Conservation (phyloP, 2,888 invertebrate species). For the Nezara viridula region DNA sequence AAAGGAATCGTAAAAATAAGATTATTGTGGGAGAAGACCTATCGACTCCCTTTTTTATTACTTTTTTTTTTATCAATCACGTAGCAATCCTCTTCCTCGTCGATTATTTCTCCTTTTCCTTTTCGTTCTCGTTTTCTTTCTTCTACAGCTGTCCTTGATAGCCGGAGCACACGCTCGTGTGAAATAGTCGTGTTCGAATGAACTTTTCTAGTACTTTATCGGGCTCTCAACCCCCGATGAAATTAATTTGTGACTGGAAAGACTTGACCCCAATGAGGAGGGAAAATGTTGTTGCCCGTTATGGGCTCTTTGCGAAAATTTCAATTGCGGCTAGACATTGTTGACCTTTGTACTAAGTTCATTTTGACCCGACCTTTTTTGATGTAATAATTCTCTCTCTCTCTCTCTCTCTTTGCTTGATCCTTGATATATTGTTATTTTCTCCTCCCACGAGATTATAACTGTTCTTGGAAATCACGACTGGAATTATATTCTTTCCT, state of each 20-base stretch:
- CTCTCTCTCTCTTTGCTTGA: not conserved
- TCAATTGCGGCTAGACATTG: not conserved
- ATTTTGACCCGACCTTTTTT: not conserved
- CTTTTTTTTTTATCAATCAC: not conserved
- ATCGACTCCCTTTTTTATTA: not conserved
- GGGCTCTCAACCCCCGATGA: not conserved
- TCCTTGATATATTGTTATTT: constrained; percentile 39
- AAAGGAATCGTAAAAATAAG: not conserved
- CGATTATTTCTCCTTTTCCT: constrained; percentile 9
- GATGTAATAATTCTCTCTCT: not conserved
- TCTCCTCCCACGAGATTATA: constrained; percentile 1
- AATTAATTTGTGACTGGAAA: constrained; percentile 29
- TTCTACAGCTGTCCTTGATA: not conserved
- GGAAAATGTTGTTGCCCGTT: not conserved
- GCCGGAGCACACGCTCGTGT: not conserved
- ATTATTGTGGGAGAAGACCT: not conserved
- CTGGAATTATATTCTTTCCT: not conserved
- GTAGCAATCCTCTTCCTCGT: not conserved
- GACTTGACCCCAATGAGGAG: constrained; percentile 18
- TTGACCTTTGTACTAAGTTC: constrained; percentile 22
- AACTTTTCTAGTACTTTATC: not conserved
- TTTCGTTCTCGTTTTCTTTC: constrained; percentile 23
- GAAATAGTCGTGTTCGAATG: constrained; percentile 10
- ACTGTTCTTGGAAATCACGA: constrained; percentile 26
- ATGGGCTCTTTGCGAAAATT: constrained; percentile 20